Evolutionary conservation across 2,797 vertebrate species (phyloP).

Genomic region (Columba guinea): DNA sequence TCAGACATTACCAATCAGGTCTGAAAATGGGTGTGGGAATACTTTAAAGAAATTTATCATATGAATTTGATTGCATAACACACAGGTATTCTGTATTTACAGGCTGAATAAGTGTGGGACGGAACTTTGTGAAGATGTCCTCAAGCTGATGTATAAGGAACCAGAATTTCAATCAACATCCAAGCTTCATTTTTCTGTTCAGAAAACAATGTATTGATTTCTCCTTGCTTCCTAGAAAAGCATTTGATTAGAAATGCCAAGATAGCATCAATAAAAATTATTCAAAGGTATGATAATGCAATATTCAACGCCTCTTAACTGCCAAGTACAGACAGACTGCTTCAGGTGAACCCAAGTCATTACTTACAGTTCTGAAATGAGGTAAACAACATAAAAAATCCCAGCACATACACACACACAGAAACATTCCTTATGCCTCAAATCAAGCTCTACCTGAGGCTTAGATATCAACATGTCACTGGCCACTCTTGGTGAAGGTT

Average conservation of each 20-base stretch:
- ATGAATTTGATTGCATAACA: slow-evolving; percentile 37
- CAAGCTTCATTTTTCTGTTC: neutral
- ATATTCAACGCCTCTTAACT: neutral
- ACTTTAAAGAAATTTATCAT: slow-evolving; percentile 8
- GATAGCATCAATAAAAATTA: neutral
- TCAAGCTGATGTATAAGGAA: neutral
- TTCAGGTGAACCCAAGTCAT: neutral
- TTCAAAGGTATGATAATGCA: neutral
- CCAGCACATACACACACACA: neutral
- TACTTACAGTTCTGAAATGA: neutral
- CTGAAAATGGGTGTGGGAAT: slow-evolving; percentile 54
- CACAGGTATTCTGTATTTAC: neutral
- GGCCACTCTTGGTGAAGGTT: neutral
- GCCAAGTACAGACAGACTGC: neutral
- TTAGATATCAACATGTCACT: neutral
- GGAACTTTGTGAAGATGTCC: neutral
- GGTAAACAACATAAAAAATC: neutral
- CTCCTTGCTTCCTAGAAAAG: neutral
- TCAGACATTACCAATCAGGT: slow-evolving; percentile 14
- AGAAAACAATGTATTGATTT: neutral
- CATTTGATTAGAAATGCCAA: slow-evolving; percentile 10
- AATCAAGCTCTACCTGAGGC: neutral
- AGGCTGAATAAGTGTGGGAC: neutral
- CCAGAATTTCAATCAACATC: neutral
- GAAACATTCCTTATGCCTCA: neutral